phyloP scores from a whole-genome alignment of 2,888 invertebrate genomes.

The Matsumyia berberina region DNA sequence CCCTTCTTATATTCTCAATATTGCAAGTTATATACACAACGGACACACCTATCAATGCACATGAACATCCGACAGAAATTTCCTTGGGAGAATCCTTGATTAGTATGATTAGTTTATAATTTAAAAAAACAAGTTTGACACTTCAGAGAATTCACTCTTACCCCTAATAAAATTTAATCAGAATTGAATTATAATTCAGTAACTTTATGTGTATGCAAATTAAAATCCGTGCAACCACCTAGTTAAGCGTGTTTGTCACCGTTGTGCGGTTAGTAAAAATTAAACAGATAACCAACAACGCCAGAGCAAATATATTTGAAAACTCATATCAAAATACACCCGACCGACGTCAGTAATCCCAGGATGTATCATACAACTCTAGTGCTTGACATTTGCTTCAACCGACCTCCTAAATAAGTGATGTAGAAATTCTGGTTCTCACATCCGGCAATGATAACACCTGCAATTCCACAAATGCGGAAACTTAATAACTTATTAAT shows the following conservation, averaged over 20 bases:
- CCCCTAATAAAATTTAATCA: no score
- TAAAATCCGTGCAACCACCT: constrained; percentile 13
- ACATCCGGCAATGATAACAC: constrained; percentile 19
- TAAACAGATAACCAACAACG: constrained; percentile 4
- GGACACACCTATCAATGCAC: no score
- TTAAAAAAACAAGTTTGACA: background rate
- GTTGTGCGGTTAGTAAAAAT: constrained; percentile 20
- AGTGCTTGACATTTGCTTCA: constrained; percentile 17
- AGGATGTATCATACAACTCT: background rate
- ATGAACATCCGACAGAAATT: no score
- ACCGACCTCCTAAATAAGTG: constrained; percentile 9
- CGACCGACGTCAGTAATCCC: background rate
- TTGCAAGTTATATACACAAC: no score
- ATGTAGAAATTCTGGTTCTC: constrained; percentile 10
- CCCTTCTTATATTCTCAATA: no score
- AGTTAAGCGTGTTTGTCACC: background rate
- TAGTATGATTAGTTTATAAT: no score
- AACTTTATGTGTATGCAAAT: constrained; percentile 5
- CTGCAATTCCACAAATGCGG: constrained; percentile 21
- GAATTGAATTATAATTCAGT: constrained; percentile 1
- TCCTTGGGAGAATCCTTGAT: no score
- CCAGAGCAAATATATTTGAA: constrained; percentile 6
- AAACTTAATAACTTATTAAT: constrained; percentile 31
- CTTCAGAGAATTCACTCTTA: background rate
- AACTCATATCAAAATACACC: constrained; percentile 4